Conservation (phyloP, 2,113 vertebrate genomes). For the Carassius gibelio region DNA sequence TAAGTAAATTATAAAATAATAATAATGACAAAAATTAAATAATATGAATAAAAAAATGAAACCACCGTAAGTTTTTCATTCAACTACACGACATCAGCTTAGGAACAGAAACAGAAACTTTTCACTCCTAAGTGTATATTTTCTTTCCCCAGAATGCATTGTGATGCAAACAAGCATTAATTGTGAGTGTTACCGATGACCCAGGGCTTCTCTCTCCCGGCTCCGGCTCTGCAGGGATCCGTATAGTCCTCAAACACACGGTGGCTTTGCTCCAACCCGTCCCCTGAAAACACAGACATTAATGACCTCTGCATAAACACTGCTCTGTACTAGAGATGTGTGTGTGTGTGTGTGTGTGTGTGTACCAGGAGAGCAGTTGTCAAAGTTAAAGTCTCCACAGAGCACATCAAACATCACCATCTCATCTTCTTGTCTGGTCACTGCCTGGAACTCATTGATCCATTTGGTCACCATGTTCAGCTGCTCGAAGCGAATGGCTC, state of each 20-base stretch:
- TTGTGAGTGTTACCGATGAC: conserved; percentile 70
- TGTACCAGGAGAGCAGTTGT: conserved; percentile 82
- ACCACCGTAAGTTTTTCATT: too few species aligned
- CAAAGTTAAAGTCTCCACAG: conserved; percentile 89
- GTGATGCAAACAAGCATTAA: too few species aligned
- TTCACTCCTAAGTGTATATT: too few species aligned
- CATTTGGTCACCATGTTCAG: conserved; percentile 76
- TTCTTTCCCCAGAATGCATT: too few species aligned
- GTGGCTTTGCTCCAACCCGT: conserved; percentile 79
- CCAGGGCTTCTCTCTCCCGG: conserved; percentile 79
- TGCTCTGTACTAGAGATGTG: not conserved
- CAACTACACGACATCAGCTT: too few species aligned
- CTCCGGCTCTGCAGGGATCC: conserved; percentile 81
- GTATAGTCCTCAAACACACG: conserved; percentile 77
- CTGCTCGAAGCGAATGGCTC: conserved; percentile 74
- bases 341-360: too few species aligned
- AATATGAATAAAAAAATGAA: too few species aligned
- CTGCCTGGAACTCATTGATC: conserved; percentile 75
- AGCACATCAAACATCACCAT: conserved; percentile 83
- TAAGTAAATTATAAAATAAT: too few species aligned
- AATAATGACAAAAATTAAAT: too few species aligned
- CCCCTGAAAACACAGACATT: conserved; percentile 67
- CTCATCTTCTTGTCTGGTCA: conserved; percentile 67
- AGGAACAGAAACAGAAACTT: too few species aligned
- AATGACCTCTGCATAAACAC: not conserved